Percentiles rank a stretch among this genome's conserved stretches.
Conservation (phyloP, 2,797 vertebrate genomes). For the Eremophila alpestris region DNA sequence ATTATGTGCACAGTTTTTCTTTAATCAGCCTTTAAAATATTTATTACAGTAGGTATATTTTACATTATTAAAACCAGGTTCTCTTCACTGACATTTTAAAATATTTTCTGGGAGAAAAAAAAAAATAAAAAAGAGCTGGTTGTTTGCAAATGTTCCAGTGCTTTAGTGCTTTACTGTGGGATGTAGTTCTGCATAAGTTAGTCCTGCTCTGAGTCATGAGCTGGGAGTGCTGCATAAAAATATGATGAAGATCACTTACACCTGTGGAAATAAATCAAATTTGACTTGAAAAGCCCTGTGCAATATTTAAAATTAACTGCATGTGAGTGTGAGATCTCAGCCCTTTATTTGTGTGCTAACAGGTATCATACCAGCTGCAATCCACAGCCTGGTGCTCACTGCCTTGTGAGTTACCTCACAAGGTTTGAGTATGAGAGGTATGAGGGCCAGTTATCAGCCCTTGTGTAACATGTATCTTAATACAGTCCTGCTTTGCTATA, state of each 20-base stretch:
- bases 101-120: not conserved
- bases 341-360: not conserved
- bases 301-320: not conserved
- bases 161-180: not conserved
- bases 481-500: not conserved
- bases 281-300: not conserved
- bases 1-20: not conserved
- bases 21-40: not conserved
- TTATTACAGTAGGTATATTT: not conserved
- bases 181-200: not conserved
- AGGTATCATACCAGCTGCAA: not conserved
- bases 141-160: not conserved
- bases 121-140: not conserved
- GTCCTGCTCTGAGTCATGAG: not conserved
- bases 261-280: not conserved
- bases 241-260: not conserved
- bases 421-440: not conserved
- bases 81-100: not conserved
- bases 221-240: not conserved
- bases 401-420: not conserved
- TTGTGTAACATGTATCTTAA: not conserved
- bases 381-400: accelerated
- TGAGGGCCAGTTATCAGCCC: not conserved
- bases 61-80: not conserved
- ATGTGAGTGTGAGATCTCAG: not conserved